These are phyloP conservation scores for Calypte anna DNA, from an alignment of 2,113 vertebrate species.

Conservation along the genomic window DNA sequence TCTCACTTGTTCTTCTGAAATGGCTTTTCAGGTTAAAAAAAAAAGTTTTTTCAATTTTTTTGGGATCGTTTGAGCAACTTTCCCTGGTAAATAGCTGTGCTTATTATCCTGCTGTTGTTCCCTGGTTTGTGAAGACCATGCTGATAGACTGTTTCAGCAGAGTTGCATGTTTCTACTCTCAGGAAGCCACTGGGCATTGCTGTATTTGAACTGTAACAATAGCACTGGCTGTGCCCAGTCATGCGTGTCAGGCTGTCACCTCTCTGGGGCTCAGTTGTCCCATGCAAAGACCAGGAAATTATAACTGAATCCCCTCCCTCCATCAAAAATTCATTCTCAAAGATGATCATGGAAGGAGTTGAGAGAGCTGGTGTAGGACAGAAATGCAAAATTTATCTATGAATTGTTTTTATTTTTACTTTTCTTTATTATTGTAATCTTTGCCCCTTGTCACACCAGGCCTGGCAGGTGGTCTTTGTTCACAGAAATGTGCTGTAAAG, in stretches of 20 bases:
- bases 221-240: not conserved
- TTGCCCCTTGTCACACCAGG: not conserved
- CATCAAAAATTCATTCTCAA: not conserved
- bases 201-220: not conserved
- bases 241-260: not conserved
- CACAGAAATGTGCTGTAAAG: not conserved
- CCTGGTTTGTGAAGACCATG: not conserved
- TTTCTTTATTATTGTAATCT: not conserved
- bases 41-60: not conserved
- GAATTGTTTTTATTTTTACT: not conserved
- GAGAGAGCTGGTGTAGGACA: not conserved
- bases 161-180: rapidly evolving
- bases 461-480: not conserved
- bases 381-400: not conserved
- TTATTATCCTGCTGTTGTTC: not conserved
- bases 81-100: not conserved
- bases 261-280: not conserved
- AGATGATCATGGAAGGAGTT: not conserved
- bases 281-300: not conserved
- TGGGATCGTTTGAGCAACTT: not conserved
- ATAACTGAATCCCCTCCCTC: not conserved
- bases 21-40: not conserved
- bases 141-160: not conserved
- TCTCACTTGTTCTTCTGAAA: not conserved
- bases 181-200: rapidly evolving